Conservation (phyloP, 2,888 invertebrate species). For the Acronicta psi region DNA sequence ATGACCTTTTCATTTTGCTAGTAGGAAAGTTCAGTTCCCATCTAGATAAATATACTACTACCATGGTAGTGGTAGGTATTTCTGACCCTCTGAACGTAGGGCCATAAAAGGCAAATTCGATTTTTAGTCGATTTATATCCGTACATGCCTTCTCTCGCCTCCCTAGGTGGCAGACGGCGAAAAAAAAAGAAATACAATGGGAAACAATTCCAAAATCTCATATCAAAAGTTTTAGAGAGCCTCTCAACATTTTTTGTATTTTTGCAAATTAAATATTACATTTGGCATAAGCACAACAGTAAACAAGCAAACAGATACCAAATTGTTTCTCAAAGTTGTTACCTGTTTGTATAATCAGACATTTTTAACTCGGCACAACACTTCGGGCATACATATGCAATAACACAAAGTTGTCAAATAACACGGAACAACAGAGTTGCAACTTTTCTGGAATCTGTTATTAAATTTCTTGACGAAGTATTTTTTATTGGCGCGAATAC, state of each 20-base stretch:
- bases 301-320: not conserved
- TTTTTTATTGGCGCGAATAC: constrained; percentile 42
- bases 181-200: too few relatives aligned
- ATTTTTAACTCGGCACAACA: constrained; percentile 4
- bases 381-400: constrained; percentile 34
- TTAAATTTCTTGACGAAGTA: constrained; percentile 55
- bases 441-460: constrained; percentile 52
- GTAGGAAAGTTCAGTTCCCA: too few relatives aligned
- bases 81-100: too few relatives aligned
- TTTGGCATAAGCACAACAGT: not conserved
- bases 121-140: too few relatives aligned
- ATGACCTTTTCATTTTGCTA: too few relatives aligned
- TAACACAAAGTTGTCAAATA: constrained; percentile 43
- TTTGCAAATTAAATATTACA: not conserved
- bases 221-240: too few relatives aligned
- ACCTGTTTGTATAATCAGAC: not conserved
- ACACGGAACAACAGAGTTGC: constrained; percentile 27
- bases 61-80: too few relatives aligned
- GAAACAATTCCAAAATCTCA: too few relatives aligned
- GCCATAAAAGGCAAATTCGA: too few relatives aligned
- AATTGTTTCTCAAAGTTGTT: not conserved
- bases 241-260: not conserved
- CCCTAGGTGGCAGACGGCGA: too few relatives aligned
- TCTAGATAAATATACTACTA: too few relatives aligned
- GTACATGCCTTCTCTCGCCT: too few relatives aligned